A percentile compares a stretch with the other conserved stretches of the same genome.
Evolutionary conservation across 2,888 invertebrate genomes (phyloP).

Genomic region (Leptinotarsa tumamoca): DNA sequence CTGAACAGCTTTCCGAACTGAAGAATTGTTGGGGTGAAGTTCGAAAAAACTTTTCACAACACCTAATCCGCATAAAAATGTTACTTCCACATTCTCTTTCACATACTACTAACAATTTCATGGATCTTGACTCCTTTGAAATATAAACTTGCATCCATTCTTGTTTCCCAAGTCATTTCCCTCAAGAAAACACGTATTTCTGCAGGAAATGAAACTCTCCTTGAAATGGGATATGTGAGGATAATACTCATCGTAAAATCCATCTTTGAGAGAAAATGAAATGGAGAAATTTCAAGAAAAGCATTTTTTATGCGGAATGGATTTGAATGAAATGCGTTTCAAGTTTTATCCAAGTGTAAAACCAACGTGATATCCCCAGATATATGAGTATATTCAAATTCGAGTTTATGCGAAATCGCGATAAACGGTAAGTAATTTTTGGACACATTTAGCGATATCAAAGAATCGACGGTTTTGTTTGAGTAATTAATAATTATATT

Average conservation of each 20-base stretch:
- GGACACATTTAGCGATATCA: too few relatives aligned
- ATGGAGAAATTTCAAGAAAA: background rate
- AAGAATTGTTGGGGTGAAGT: background rate
- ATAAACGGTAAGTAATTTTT: too few relatives aligned
- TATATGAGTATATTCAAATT: too few relatives aligned
- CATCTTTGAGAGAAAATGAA: background rate
- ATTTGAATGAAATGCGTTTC: background rate
- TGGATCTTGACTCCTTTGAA: slow-evolving; percentile 6
- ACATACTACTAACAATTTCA: slow-evolving; percentile 19
- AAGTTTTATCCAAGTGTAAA: background rate
- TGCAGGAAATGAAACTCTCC: slow-evolving; percentile 9
- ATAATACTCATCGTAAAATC: slow-evolving; percentile 5
- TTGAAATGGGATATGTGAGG: slow-evolving; percentile 10
- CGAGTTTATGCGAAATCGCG: too few relatives aligned
- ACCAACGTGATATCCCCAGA: too few relatives aligned
- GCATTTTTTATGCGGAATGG: slow-evolving; percentile 1
- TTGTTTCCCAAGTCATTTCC: slow-evolving; percentile 18
- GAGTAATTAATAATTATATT: too few relatives aligned
- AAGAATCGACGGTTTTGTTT: too few relatives aligned
- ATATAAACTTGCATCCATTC: slow-evolving; percentile 4
- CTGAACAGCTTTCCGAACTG: too few relatives aligned
- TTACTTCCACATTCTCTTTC: background rate
- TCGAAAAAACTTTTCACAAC: background rate
- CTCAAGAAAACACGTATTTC: slow-evolving; percentile 8
- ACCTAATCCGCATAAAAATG: background rate